Evolutionary conservation across 2,888 invertebrate species (phyloP), one percentile per base, ranked within the genome.

Genomic region (Pseudococcus jackbeardsleyi): DNA sequence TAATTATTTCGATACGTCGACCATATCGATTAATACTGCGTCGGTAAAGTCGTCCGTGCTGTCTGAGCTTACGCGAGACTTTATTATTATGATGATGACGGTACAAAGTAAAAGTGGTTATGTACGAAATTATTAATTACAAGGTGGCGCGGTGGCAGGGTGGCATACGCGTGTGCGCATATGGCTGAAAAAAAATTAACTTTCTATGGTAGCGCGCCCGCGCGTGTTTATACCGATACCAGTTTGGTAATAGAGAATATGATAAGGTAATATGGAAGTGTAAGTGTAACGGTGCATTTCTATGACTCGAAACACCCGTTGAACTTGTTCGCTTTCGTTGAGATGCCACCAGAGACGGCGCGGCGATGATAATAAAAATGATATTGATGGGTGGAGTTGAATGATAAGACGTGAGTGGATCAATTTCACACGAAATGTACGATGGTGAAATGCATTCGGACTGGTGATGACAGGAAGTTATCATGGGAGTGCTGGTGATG

Each of bases 1-100:
- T 68, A 68, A 68, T 68, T 68, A 68, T 68, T 68, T 26, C 68
- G 68, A 68, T 68, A 68, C 68, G 68, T 68, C 68, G 68, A 68
- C 68, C 68, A 68, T 68, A 68, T 68, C 68, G 68, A 68, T 68
- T 68, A 68, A 50, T 15, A 54, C 17, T n/a, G 54, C n/a, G 9
- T 9, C 8, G 26, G 68, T 68, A 26, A 54, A 68, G 26, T 68
- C 26, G 68, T 68, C 68, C 48, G 15, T n/a, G n/a, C 12, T n/a
- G 22, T 68, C 26, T 68, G 68, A 68, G 26, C 68, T 68, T 68
- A 26, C 26, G 26, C 22, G 22, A 26, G 68, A 68, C 68, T 68
- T 68, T 42, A 42, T 42, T 42, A 42, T 42, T 42, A 42, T 42
- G 42, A 26, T n/a, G 12, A 54, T 15, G 54, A 8, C 54, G 68